A percentile compares a stretch with the other conserved stretches of the same genome.
These are phyloP conservation scores for Lasioglossum morio DNA, from an alignment of 2,888 invertebrate genomes.

Conservation along the genomic window DNA sequence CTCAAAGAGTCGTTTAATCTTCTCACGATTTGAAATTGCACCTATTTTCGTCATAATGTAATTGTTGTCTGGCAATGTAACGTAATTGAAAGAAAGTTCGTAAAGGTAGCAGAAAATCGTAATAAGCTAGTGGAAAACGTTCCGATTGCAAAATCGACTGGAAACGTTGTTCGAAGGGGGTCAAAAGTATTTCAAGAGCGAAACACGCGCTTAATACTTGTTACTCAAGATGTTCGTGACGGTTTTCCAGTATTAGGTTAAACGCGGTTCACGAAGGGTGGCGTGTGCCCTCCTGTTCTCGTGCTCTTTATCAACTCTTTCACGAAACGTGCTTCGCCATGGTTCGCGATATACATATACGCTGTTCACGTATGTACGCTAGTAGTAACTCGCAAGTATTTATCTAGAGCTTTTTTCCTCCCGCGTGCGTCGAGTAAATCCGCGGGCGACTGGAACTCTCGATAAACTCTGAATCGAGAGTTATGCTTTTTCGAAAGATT, in stretches of 20 bases:
- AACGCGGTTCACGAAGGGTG: slow-evolving; percentile 69
- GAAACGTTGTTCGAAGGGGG: slow-evolving; percentile 15
- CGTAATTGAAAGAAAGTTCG: neutral
- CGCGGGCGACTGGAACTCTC: slow-evolving; percentile 20
- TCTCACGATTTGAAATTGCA: no score
- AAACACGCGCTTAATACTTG: slow-evolving; percentile 47
- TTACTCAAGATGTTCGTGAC: slow-evolving; percentile 68
- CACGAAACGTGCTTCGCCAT: slow-evolving; percentile 62
- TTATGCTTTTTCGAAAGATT: neutral
- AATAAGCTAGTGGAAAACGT: neutral
- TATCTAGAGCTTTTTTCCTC: slow-evolving; percentile 46
- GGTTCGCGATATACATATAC: slow-evolving; percentile 37
- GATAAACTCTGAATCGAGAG: slow-evolving; percentile 30
- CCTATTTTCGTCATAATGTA: no score
- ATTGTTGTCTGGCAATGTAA: neutral
- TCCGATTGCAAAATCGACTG: neutral
- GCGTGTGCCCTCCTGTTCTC: slow-evolving; percentile 66
- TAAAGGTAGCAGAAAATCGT: neutral
- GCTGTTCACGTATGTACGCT: slow-evolving; percentile 24
- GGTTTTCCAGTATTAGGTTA: slow-evolving; percentile 68
- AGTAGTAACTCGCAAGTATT: slow-evolving; percentile 64
- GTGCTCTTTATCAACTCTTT: slow-evolving; percentile 70
- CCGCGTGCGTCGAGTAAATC: slow-evolving; percentile 47
- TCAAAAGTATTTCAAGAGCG: slow-evolving; percentile 32
- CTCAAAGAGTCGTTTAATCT: no score